phyloP scores from a whole-genome alignment of 2,888 invertebrate species.

The Drosophila hamatofila region DNA sequence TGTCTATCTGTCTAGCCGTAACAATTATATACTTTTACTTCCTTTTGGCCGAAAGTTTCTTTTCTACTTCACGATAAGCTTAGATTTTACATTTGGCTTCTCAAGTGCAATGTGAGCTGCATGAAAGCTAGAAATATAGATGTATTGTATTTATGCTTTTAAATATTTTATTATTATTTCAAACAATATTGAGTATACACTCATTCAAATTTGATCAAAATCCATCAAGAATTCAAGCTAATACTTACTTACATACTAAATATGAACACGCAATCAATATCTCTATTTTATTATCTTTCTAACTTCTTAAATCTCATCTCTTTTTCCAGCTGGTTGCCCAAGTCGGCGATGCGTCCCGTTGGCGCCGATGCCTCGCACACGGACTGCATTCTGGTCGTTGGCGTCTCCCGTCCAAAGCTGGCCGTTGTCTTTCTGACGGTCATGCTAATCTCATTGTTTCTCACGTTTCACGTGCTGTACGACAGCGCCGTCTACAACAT shows the following conservation, averaged over 20 bases:
- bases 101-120: too few relatives aligned
- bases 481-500: slow-evolving; percentile 94
- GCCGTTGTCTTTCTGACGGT: slow-evolving; percentile 91
- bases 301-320: slow-evolving; percentile 3
- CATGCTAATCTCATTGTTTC: slow-evolving; percentile 92
- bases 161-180: not conserved
- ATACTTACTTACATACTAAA: not conserved
- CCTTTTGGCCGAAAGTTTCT: not conserved
- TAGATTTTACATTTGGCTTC: not conserved
- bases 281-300: slow-evolving; percentile 2
- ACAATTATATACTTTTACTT: too few relatives aligned
- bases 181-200: not conserved
- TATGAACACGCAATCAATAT: not conserved
- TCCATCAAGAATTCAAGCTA: not conserved
- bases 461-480: slow-evolving; percentile 94
- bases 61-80: not conserved
- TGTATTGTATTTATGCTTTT: not conserved
- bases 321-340: slow-evolving; percentile 91
- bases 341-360: slow-evolving; percentile 92
- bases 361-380: slow-evolving; percentile 91
- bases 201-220: not conserved
- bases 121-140: too few relatives aligned
- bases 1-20: not conserved
- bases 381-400: slow-evolving; percentile 93
- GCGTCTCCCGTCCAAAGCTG: slow-evolving; percentile 93